phyloP scores from a whole-genome alignment of 2,113 vertebrate genomes.

The Tachysurus vachellii region DNA sequence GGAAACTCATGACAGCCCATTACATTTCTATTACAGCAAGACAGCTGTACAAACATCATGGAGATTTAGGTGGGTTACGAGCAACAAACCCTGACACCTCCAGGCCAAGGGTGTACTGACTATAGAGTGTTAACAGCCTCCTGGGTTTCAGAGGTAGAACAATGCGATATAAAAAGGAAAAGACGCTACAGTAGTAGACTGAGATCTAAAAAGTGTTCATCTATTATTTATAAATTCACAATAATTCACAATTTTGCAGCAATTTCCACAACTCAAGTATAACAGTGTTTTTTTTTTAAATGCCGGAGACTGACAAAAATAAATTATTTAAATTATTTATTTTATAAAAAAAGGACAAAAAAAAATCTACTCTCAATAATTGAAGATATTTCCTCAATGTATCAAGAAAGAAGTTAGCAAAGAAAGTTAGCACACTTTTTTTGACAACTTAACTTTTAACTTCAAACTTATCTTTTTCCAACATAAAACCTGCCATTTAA shows the following conservation, averaged over 20 bases:
- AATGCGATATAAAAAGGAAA: neutral
- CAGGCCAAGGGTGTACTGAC: slow-evolving; percentile 36
- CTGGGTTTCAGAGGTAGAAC: neutral
- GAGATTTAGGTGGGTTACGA: slow-evolving; percentile 34
- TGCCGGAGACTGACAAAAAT: neutral
- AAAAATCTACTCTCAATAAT: neutral
- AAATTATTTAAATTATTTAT: neutral
- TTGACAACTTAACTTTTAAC: too few relatives aligned
- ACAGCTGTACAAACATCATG: slow-evolving; percentile 41
- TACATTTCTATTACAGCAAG: slow-evolving; percentile 26
- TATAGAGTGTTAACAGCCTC: slow-evolving; percentile 16
- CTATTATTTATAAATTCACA: neutral
- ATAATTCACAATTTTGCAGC: too few relatives aligned
- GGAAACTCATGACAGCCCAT: slow-evolving; percentile 54
- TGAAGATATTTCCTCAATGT: neutral
- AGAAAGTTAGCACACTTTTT: neutral
- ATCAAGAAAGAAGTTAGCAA: neutral
- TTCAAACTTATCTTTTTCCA: neutral
- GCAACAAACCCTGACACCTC: slow-evolving; percentile 23
- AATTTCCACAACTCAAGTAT: too few relatives aligned
- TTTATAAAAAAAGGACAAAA: neutral
- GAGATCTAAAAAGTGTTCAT: neutral
- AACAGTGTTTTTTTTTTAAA: neutral
- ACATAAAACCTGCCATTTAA: neutral
- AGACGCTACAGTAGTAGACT: neutral